phyloP scores from a whole-genome alignment of 1,140 invertebrate species.

The Achroia grisella region DNA sequence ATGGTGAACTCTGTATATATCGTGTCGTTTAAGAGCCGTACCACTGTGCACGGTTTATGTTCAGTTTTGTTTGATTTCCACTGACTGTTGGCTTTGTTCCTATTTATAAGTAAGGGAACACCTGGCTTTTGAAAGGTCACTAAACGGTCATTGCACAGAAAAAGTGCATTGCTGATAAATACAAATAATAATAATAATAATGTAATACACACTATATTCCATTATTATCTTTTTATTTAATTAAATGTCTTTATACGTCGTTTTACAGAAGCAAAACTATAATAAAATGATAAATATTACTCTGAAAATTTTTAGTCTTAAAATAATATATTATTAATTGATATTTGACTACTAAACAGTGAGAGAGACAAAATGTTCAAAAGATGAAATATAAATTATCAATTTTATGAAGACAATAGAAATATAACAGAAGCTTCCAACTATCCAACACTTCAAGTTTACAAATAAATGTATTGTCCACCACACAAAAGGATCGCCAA shows the following conservation, averaged over 20 bases:
- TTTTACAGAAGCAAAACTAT: too few species aligned
- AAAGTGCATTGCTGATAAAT: background rate
- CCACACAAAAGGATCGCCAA: slow-evolving; percentile 11
- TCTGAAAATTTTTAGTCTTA: too few species aligned
- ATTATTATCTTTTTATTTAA: too few species aligned
- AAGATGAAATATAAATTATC: too few species aligned
- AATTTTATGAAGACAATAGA: background rate
- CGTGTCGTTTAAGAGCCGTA: background rate
- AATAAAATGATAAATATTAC: too few species aligned
- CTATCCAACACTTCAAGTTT: background rate
- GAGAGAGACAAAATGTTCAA: too few species aligned
- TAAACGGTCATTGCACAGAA: slow-evolving; percentile 9
- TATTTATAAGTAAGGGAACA: slow-evolving; percentile 11
- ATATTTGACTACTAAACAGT: too few species aligned
- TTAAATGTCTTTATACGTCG: too few species aligned
- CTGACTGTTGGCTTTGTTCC: slow-evolving; percentile 21
- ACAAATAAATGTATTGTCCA: background rate
- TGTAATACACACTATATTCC: too few species aligned
- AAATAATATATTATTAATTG: too few species aligned
- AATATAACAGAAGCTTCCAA: slow-evolving; percentile 3
- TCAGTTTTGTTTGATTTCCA: slow-evolving; percentile 21
- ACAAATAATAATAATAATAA: too few species aligned
- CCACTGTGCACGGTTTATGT: slow-evolving; percentile 16
- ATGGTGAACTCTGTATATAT: slow-evolving; percentile 3
- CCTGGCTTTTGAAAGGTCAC: slow-evolving; percentile 11